These are phyloP conservation scores for Magallana gigas DNA, from an alignment of 1,140 invertebrate genomes.

Conservation along the genomic window DNA sequence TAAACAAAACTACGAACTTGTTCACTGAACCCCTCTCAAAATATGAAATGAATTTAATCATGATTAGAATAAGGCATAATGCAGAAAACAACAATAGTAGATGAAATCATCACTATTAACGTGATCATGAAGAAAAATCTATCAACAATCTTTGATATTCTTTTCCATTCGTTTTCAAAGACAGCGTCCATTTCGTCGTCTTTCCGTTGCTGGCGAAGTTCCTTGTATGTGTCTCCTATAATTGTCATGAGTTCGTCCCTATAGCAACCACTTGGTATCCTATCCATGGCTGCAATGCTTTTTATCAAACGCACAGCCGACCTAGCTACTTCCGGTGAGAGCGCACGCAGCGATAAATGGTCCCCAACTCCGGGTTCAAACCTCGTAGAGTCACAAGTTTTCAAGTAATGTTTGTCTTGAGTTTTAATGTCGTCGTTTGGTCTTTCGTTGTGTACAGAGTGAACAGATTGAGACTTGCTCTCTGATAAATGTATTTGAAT, in stretches of 20 bases:
- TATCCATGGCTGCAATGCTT: constrained; percentile 50
- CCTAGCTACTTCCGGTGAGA: constrained; percentile 19
- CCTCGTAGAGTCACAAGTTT: too few species aligned
- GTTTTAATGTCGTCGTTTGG: too few species aligned
- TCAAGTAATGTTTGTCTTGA: too few species aligned
- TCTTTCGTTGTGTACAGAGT: too few species aligned
- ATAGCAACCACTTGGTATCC: neutral
- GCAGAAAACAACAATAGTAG: too few species aligned
- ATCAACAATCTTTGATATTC: constrained; percentile 55
- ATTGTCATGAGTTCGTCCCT: constrained; percentile 47
- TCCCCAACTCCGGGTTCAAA: neutral
- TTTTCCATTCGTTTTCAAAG: constrained; percentile 59
- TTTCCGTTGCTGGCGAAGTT: constrained; percentile 45
- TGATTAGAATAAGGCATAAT: too few species aligned
- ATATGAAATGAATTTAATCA: too few species aligned
- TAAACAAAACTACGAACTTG: too few species aligned
- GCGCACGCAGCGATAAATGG: neutral
- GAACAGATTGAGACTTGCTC: too few species aligned
- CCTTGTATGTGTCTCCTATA: constrained; percentile 52
- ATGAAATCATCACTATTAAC: too few species aligned
- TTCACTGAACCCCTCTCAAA: too few species aligned
- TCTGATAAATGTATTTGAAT: too few species aligned
- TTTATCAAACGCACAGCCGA: constrained; percentile 45
- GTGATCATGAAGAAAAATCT: constrained; percentile 47
- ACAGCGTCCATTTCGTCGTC: constrained; percentile 46